These are phyloP conservation scores for Andrena cerasifolii DNA, from an alignment of 1,140 invertebrate species.

Conservation along the genomic window DNA sequence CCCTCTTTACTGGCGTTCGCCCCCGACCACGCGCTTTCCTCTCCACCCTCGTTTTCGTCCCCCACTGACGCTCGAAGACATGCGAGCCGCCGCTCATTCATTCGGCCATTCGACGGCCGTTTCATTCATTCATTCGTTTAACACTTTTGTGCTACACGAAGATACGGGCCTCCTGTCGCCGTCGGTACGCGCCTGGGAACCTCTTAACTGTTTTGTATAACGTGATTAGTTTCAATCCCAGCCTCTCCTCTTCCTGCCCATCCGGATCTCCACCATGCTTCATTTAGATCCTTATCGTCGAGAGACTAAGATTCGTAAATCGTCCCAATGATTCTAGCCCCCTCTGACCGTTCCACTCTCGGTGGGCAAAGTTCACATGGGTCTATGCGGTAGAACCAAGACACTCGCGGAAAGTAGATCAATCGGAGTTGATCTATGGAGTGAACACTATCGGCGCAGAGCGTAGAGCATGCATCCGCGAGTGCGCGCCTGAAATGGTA, in stretches of 20 bases:
- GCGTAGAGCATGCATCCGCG: too few relatives aligned
- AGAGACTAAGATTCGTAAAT: background rate
- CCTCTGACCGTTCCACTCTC: too few relatives aligned
- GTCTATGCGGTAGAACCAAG: too few relatives aligned
- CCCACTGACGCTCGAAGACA: constrained; percentile 36
- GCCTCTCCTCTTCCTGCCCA: constrained; percentile 11
- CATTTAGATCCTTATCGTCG: background rate
- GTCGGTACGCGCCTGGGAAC: constrained; percentile 70
- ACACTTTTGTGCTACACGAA: constrained; percentile 77
- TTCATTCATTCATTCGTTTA: constrained; percentile 78
- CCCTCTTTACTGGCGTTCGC: constrained; percentile 24
- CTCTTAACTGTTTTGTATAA: constrained; percentile 80
- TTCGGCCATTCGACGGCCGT: constrained; percentile 65
- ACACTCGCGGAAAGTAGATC: too few relatives aligned
- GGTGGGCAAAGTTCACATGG: too few relatives aligned
- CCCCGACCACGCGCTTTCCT: constrained; percentile 33
- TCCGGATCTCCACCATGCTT: background rate
- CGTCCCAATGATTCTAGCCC: background rate
- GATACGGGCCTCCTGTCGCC: constrained; percentile 76
- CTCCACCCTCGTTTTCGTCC: constrained; percentile 14
- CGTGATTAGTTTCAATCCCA: constrained; percentile 72
- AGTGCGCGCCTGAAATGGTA: too few relatives aligned
- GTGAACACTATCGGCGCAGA: too few relatives aligned
- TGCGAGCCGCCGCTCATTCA: constrained; percentile 70
- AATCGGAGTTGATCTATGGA: too few relatives aligned